phyloP scores from a whole-genome alignment of 2,888 invertebrate genomes.

The Tetrapedia diversipes region DNA sequence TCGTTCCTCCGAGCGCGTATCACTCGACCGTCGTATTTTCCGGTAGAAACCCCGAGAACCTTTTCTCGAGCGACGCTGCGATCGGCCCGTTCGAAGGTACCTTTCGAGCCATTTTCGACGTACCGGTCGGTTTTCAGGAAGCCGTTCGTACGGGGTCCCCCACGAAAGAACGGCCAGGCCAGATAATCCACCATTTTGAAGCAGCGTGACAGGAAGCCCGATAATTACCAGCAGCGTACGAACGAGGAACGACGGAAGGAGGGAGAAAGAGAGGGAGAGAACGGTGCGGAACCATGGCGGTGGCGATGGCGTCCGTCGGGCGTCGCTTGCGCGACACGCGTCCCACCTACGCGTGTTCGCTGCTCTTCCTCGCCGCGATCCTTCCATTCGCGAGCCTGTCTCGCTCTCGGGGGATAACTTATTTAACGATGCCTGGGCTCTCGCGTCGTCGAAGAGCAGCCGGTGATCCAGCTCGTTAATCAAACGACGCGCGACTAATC shows the following conservation, averaged over 20 bases:
- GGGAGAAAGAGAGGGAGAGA: background rate
- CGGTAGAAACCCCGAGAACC: background rate
- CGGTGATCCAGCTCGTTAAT: conserved; percentile 38
- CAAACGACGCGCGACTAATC: conserved; percentile 41
- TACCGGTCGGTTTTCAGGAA: conserved; percentile 21
- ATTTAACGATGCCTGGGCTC: conserved; percentile 19
- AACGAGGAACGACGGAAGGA: conserved; percentile 14
- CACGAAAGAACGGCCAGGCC: conserved; percentile 12
- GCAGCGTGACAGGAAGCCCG: conserved; percentile 67
- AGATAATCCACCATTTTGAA: conserved; percentile 69
- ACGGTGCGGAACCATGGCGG: conserved; percentile 31
- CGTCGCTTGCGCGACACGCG: conserved; percentile 22
- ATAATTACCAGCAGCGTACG: conserved; percentile 62
- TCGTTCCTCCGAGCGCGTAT: background rate
- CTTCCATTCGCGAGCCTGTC: conserved; percentile 11
- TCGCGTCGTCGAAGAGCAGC: conserved; percentile 7
- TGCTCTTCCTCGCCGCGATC: background rate
- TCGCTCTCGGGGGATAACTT: no score
- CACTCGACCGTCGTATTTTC: no score
- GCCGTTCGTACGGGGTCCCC: conserved; percentile 20
- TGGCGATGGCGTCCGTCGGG: conserved; percentile 64
- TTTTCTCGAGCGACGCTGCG: no score
- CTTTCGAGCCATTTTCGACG: no score
- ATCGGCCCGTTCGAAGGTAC: no score
- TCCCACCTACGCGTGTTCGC: conserved; percentile 35